These are phyloP conservation scores for Congeria kusceri DNA, from an alignment of 2,888 invertebrate species.

Conservation along the genomic window DNA sequence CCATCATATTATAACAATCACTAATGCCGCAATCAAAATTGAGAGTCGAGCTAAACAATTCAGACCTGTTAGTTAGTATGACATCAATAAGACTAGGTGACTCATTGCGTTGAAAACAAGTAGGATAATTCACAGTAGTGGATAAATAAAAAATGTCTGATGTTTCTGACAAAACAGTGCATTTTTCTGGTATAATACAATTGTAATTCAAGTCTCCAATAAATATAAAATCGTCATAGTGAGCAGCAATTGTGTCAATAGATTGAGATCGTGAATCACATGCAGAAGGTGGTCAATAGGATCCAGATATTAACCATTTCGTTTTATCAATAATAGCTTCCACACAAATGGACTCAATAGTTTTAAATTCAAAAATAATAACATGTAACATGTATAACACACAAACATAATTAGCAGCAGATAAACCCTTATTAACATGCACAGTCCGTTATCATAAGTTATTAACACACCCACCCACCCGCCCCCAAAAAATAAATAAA, in stretches of 20 bases:
- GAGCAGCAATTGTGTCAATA: constrained; percentile 1
- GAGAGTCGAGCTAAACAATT: neutral
- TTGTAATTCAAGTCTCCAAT: constrained; percentile 20
- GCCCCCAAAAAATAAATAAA: no score
- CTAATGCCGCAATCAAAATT: constrained; percentile 28
- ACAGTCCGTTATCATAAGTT: no score
- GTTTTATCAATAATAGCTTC: constrained; percentile 19
- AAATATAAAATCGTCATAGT: constrained; percentile 14
- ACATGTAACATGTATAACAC: no score
- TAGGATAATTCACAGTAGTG: constrained; percentile 10
- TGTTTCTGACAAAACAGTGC: neutral
- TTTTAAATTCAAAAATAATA: neutral
- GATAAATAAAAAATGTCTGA: constrained; percentile 16
- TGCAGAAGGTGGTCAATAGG: constrained; percentile 8
- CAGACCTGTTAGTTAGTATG: constrained; percentile 11
- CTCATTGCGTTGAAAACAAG: neutral
- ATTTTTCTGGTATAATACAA: neutral
- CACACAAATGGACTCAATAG: constrained; percentile 19
- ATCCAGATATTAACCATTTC: neutral
- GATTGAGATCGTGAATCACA: neutral
- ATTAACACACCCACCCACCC: no score
- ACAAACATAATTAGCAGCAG: no score
- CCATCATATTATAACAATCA: constrained; percentile 33
- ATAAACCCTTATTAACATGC: no score
- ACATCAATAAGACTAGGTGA: constrained; percentile 13